Conservation (phyloP, 2,888 invertebrate genomes). For the Sturmia bella region DNA sequence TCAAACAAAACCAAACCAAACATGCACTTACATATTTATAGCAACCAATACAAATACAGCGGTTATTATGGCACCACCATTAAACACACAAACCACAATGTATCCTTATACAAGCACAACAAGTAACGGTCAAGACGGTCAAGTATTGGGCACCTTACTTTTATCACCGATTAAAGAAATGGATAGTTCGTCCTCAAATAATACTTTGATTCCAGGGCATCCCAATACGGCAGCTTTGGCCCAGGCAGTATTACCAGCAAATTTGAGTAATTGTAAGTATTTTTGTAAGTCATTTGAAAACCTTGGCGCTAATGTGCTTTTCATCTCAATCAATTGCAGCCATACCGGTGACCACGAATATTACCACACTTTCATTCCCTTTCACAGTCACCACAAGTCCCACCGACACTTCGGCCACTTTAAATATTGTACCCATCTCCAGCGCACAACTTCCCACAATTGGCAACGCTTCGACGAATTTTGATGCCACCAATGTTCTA, state of each 20-base stretch:
- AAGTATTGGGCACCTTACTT: constrained; percentile 89
- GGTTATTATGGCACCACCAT: constrained; percentile 87
- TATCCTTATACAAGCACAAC: constrained; percentile 80
- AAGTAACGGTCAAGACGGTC: constrained; percentile 84
- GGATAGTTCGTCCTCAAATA: constrained; percentile 89
- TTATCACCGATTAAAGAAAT: constrained; percentile 93
- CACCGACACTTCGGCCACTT: constrained; percentile 77
- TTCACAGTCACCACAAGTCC: constrained; percentile 78
- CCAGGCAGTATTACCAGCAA: constrained; percentile 87
- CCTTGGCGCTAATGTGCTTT: neutral
- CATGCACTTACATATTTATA: constrained; percentile 76
- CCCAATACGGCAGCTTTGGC: constrained; percentile 90
- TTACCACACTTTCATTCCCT: constrained; percentile 80
- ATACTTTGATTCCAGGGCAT: constrained; percentile 87
- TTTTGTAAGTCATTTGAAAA: neutral
- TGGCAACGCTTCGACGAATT: constrained; percentile 75
- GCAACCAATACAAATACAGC: constrained; percentile 78
- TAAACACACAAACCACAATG: constrained; percentile 83
- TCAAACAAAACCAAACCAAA: constrained; percentile 29
- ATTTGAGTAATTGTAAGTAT: constrained; percentile 71
- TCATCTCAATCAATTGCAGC: constrained; percentile 66
- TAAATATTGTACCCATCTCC: constrained; percentile 78
- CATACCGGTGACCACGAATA: constrained; percentile 75
- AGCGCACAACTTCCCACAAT: constrained; percentile 77
- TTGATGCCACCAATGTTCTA: constrained; percentile 75